Evolutionary conservation across 2,888 invertebrate species (phyloP).

Genomic region (Lasioglossum marginatum): DNA sequence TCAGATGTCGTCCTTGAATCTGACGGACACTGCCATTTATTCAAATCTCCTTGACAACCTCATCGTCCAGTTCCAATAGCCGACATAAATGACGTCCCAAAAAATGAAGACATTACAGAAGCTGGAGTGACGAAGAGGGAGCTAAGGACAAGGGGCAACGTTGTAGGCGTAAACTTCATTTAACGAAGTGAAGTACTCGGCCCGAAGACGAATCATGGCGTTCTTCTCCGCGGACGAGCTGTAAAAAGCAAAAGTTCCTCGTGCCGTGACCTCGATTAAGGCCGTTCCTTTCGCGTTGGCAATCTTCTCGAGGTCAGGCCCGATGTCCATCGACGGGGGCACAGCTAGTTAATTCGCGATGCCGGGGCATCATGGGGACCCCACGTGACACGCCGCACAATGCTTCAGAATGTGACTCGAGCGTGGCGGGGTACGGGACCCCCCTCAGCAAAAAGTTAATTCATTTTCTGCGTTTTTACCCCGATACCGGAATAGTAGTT

Average conservation of each 20-base stretch:
- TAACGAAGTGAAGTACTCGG: slow-evolving; percentile 1
- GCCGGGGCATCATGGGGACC: slow-evolving; percentile 56
- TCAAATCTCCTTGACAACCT: neutral
- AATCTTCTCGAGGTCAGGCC: slow-evolving; percentile 59
- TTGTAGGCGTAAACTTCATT: slow-evolving; percentile 25
- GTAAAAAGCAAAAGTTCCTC: slow-evolving; percentile 39
- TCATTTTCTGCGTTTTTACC: slow-evolving; percentile 82
- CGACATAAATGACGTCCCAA: neutral
- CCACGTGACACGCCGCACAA: slow-evolving; percentile 70
- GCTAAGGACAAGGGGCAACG: neutral
- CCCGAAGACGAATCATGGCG: slow-evolving; percentile 28
- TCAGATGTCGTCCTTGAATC: neutral
- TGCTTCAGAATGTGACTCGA: slow-evolving; percentile 75
- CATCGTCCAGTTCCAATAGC: neutral
- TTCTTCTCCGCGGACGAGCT: slow-evolving; percentile 23
- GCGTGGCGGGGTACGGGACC: slow-evolving; percentile 63
- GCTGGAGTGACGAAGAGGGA: neutral
- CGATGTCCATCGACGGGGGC: slow-evolving; percentile 60
- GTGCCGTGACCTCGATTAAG: slow-evolving; percentile 63
- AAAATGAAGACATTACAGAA: neutral
- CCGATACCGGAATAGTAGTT: slow-evolving; percentile 76
- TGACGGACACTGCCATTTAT: neutral
- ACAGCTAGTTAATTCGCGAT: slow-evolving; percentile 67
- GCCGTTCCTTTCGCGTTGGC: slow-evolving; percentile 56
- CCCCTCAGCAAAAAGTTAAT: slow-evolving; percentile 80